Conservation (phyloP, 2,888 invertebrate genomes). For the Ecliptopera silaceata region DNA sequence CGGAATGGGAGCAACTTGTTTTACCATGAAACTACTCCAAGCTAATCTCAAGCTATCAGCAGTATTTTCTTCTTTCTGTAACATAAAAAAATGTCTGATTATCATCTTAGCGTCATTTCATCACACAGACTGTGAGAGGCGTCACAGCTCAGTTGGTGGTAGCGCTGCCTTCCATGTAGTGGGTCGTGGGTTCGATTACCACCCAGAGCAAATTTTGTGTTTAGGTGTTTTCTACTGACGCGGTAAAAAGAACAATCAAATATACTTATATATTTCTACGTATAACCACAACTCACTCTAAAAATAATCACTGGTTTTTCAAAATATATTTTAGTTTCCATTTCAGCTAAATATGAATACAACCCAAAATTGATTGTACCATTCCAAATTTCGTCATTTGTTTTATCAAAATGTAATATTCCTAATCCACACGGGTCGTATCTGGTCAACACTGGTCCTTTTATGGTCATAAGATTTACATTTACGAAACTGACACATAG, state of each 20-base stretch:
- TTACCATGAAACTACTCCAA: conserved; percentile 50
- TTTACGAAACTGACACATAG: conserved; percentile 35
- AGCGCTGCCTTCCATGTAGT: no score
- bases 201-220: no score
- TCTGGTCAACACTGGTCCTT: conserved; percentile 59
- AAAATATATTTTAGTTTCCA: conserved; percentile 57
- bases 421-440: conserved; percentile 73
- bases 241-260: no score
- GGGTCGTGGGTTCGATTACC: no score
- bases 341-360: conserved; percentile 51
- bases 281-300: conserved; percentile 51
- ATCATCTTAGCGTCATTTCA: no score
- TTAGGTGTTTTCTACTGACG: no score
- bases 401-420: conserved; percentile 64
- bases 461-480: conserved; percentile 57
- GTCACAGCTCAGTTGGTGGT: no score
- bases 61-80: background rate
- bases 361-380: conserved; percentile 60
- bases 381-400: conserved; percentile 55
- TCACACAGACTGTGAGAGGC: no score
- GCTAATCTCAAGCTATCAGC: conserved; percentile 44
- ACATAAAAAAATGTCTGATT: background rate
- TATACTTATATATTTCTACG: background rate
- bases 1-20: conserved; percentile 46
- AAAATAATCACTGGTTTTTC: conserved; percentile 52